These are phyloP conservation scores for Seladonia tumulorum DNA, from an alignment of 2,888 invertebrate genomes.

Conservation along the genomic window DNA sequence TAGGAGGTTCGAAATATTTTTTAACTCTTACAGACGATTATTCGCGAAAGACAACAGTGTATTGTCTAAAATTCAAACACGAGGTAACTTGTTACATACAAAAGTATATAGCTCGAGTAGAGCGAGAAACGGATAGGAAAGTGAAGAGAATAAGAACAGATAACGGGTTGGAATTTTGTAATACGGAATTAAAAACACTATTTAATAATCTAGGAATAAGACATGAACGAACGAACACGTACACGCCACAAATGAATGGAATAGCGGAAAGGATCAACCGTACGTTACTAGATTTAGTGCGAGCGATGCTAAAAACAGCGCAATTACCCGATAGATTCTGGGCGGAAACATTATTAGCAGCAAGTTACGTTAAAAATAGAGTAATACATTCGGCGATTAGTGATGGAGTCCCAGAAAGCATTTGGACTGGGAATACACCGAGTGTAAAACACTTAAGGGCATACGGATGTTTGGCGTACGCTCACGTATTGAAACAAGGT, in stretches of 20 bases:
- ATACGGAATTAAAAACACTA: background rate
- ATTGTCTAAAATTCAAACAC: background rate
- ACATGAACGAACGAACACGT: background rate
- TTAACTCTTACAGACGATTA: background rate
- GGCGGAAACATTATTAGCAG: background rate
- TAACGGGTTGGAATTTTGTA: background rate
- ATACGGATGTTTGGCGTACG: too few relatives aligned
- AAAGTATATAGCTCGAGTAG: background rate
- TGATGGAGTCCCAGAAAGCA: background rate
- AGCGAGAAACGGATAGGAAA: background rate
- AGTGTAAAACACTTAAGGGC: background rate
- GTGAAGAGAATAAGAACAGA: background rate
- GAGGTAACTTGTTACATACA: background rate
- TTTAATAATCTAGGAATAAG: background rate
- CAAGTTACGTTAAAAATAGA: background rate
- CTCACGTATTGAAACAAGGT: too few relatives aligned
- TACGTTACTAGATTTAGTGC: background rate
- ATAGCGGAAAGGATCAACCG: background rate
- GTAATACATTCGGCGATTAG: background rate
- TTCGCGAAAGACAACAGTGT: background rate
- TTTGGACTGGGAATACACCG: background rate
- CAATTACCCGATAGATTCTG: background rate
- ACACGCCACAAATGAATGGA: too few relatives aligned
- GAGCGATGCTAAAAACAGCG: background rate
- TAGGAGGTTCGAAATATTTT: background rate